Conservation (phyloP, 2,888 invertebrate species). For the Lissocephala sabroskyi region DNA sequence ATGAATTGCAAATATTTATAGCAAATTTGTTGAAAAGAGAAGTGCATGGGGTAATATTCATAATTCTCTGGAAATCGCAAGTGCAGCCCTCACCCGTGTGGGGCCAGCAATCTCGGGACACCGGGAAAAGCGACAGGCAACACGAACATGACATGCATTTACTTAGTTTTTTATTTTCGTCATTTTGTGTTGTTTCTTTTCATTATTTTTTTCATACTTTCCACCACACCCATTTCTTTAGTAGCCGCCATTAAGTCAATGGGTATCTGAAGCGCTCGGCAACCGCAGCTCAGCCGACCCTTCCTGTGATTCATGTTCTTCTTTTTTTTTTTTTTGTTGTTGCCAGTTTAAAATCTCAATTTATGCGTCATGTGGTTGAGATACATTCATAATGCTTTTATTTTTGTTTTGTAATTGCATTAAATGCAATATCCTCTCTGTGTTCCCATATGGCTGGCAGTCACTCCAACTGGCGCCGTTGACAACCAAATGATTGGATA, state of each 20-base stretch:
- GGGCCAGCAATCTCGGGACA: too few species aligned
- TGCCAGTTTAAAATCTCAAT: slow-evolving; percentile 38
- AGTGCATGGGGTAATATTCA: slow-evolving; percentile 60
- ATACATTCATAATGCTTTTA: slow-evolving; percentile 9
- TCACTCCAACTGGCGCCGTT: too few species aligned
- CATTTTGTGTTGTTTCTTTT: slow-evolving; percentile 10
- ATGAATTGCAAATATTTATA: slow-evolving; percentile 44
- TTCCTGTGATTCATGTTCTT: slow-evolving; percentile 41
- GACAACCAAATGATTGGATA: too few species aligned
- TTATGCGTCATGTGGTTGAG: slow-evolving; percentile 47
- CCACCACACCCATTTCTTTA: too few species aligned
- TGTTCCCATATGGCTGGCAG: slow-evolving; percentile 29
- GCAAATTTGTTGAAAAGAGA: slow-evolving; percentile 34
- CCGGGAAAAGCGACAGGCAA: slow-evolving; percentile 46
- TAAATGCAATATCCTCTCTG: slow-evolving; percentile 55
- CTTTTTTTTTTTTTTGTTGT: slow-evolving; percentile 3
- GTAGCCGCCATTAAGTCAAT: too few species aligned
- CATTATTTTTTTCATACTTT: slow-evolving; percentile 27
- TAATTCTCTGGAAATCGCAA: slow-evolving; percentile 58
- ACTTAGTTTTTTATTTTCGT: slow-evolving; percentile 29
- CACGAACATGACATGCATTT: slow-evolving; percentile 57
- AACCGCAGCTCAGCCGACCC: slow-evolving; percentile 13
- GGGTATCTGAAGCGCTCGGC: too few species aligned
- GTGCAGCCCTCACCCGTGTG: slow-evolving; percentile 12
- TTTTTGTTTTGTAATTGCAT: slow-evolving; percentile 50